Evolutionary conservation across 2,797 vertebrate species (phyloP), one percentile per base, ranked within the genome.

Genomic region (Channa striata): DNA sequence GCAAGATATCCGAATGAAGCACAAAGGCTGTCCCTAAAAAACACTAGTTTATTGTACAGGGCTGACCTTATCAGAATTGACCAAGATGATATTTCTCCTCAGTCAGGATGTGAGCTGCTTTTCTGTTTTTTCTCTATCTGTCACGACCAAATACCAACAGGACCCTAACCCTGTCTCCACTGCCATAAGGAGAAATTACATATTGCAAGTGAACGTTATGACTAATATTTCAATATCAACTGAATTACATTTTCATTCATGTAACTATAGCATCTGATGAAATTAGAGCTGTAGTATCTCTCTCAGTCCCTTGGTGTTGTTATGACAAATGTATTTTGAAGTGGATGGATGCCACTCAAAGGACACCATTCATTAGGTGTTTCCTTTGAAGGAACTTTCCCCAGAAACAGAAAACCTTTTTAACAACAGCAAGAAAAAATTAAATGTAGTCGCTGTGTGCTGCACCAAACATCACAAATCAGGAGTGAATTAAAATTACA

Each of bases 21-120:
- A 68, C 61, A 78, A 80, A 83, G 72, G 74, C 56, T 23, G 43
- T 42, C 46, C 56, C 16, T 65, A 85, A 84, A 80, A 68, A 30
- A 68, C 52, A 70, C 25, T 59, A 61, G 78, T 81, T 85, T 80
- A 30, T 6, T 30, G 25, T 30, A 89, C 81, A 77, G 81, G 68
- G 71, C 47, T 83, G 80, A 90, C 88, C 85, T 91, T 90, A 93
- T 93, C 91, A 84, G 68, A 68, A 83, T 64, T 73, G 56, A 53
- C 74, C 79, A 59, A 80, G 75, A 79, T 74, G 80, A 87, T 86
- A 86, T 86, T 86, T 87, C 69, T 80, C 77, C 44, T 59, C 52
- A 6, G 33, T 61, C 59, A 46, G 20, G 59, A 72, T 68, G 60
- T 65, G 78, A 87, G 76, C 60, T 76, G 79, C 73, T 74, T 78